Conservation (phyloP, 1,140 invertebrate species). For the Artemia franciscana region DNA sequence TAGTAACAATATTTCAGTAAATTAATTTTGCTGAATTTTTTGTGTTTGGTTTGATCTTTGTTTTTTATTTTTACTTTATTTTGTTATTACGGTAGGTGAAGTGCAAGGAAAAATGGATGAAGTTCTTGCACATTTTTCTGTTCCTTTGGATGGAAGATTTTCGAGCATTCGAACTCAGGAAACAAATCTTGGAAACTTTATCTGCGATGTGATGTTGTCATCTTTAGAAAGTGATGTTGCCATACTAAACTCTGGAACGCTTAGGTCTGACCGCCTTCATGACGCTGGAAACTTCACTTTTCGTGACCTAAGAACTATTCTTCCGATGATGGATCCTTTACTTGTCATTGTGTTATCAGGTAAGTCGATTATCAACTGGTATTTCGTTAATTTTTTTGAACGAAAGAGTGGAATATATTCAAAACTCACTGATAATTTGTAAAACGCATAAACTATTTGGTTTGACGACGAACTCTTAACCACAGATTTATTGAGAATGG, state of each 20-base stretch:
- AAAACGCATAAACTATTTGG: too few species aligned
- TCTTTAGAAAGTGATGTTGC: constrained; percentile 59
- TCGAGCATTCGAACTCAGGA: constrained; percentile 47
- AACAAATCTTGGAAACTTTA: constrained; percentile 74
- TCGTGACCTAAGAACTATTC: constrained; percentile 50
- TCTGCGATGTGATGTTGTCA: constrained; percentile 60
- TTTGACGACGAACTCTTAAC: too few species aligned
- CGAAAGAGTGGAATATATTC: too few species aligned
- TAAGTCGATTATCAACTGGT: constrained; percentile 17
- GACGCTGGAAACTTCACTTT: constrained; percentile 54
- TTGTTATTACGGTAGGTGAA: constrained; percentile 26
- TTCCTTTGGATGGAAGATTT: constrained; percentile 63
- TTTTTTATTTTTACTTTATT: too few species aligned
- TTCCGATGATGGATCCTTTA: constrained; percentile 60
- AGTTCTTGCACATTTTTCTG: constrained; percentile 50
- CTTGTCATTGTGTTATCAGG: constrained; percentile 39
- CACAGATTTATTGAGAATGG: too few species aligned
- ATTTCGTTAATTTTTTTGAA: too few species aligned
- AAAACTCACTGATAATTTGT: too few species aligned
- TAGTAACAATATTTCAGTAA: neutral
- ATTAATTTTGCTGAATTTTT: too few species aligned
- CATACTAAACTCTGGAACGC: constrained; percentile 64
- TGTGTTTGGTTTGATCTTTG: too few species aligned
- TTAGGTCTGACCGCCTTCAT: constrained; percentile 43
- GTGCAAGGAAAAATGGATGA: constrained; percentile 59